Percentiles rank a stretch among this genome's conserved stretches.
Conservation (phyloP, 2,888 invertebrate genomes). For the Sesia apiformis region DNA sequence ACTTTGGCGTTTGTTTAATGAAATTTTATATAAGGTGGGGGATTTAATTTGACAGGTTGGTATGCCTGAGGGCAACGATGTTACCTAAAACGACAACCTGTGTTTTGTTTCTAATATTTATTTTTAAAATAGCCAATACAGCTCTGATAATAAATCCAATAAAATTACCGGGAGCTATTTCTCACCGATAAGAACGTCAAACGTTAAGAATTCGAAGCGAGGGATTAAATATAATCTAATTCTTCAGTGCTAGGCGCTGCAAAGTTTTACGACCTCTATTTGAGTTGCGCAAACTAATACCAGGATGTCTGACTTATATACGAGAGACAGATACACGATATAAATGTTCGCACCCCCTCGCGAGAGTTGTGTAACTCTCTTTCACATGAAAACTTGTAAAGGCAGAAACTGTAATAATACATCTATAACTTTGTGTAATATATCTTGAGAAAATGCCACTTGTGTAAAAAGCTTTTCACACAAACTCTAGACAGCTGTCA, state of each 20-base stretch:
- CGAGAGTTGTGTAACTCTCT: not conserved
- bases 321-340: not conserved
- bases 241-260: not conserved
- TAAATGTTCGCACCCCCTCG: not conserved
- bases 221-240: not conserved
- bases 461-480: no score
- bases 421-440: no score
- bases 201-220: no score
- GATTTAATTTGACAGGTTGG: conserved; percentile 28
- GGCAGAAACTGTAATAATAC: not conserved
- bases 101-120: not conserved
- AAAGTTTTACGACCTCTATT: not conserved
- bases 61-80: not conserved
- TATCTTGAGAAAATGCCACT: no score
- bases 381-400: not conserved
- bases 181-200: no score
- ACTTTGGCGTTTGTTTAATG: conserved; percentile 29
- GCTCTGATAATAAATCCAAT: no score
- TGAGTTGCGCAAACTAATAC: not conserved
- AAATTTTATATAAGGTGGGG: conserved; percentile 23
- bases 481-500: no score
- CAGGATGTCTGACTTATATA: not conserved
- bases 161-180: no score
- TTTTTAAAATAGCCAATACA: no score
- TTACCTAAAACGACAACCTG: not conserved